Conservation (phyloP, 1,140 invertebrate species). For the Aphidius ervi region DNA sequence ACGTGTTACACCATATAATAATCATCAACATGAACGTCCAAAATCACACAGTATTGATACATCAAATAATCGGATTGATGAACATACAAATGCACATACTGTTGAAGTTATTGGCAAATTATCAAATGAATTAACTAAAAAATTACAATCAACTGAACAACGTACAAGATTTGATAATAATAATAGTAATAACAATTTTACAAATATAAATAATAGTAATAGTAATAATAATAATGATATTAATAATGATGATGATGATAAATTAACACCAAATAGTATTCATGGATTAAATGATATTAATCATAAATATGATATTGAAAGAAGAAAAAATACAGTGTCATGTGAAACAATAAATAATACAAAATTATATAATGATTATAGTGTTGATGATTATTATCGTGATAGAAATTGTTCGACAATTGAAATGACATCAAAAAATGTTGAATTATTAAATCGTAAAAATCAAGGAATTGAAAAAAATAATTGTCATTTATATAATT, state of each 20-base stretch:
- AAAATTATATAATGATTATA: not conserved
- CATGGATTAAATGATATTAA: constrained; percentile 47
- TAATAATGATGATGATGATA: constrained; percentile 36
- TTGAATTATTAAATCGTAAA: constrained; percentile 45
- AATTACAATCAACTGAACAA: constrained; percentile 41
- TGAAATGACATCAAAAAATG: constrained; percentile 51
- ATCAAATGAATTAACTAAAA: constrained; percentile 43
- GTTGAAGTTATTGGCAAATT: constrained; percentile 35
- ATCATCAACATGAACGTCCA: constrained; percentile 31
- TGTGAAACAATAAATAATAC: constrained; percentile 33
- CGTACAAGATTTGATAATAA: constrained; percentile 30
- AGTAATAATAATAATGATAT: constrained; percentile 4
- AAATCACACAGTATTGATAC: constrained; percentile 41
- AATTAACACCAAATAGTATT: constrained; percentile 32
- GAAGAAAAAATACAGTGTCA: constrained; percentile 42
- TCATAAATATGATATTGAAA: constrained; percentile 41
- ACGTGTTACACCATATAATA: constrained; percentile 38
- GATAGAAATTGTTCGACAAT: constrained; percentile 43
- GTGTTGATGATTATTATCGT: constrained; percentile 39
- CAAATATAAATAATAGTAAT: constrained; percentile 40
- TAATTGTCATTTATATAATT: not conserved
- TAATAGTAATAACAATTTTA: constrained; percentile 40
- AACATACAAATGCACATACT: constrained; percentile 22
- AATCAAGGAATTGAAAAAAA: constrained; percentile 38
- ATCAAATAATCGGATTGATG: not conserved